These are phyloP conservation scores for Sus cebifrons DNA, from an alignment of 2,797 vertebrate species.

Conservation along the genomic window DNA sequence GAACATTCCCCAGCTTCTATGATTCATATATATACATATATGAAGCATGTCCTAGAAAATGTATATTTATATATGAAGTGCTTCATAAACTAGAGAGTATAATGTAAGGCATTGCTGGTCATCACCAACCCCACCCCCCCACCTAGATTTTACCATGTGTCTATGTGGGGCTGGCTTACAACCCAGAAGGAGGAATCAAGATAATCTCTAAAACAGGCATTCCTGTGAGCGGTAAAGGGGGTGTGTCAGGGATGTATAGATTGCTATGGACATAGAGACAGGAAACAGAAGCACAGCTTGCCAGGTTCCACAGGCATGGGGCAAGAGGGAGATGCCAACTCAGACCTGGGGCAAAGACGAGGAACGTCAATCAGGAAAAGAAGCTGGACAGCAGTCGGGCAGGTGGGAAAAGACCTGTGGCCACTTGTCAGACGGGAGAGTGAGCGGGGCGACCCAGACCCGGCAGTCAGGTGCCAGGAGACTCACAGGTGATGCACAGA, in stretches of 20 bases:
- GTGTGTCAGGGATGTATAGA: background rate
- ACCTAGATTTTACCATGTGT: background rate
- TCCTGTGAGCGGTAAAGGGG: background rate
- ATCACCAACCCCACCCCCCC: background rate
- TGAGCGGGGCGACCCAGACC: background rate
- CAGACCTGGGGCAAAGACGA: background rate
- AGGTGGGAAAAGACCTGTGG: background rate
- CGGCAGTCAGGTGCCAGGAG: background rate
- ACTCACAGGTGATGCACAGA: background rate
- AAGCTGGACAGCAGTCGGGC: background rate
- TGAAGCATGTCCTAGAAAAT: too few relatives aligned
- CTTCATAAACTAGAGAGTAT: background rate
- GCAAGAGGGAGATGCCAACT: background rate
- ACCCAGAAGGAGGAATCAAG: background rate
- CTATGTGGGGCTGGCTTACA: background rate
- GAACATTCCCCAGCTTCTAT: background rate
- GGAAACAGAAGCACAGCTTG: background rate
- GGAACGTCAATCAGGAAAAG: background rate
- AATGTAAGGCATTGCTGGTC: background rate
- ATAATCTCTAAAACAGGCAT: background rate
- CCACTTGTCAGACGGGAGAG: background rate
- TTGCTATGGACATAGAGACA: background rate
- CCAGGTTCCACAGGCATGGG: background rate
- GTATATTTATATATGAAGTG: background rate
- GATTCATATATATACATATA: too few relatives aligned